These are phyloP conservation scores for Dynastes tityus DNA, from an alignment of 2,888 invertebrate genomes.

Conservation along the genomic window DNA sequence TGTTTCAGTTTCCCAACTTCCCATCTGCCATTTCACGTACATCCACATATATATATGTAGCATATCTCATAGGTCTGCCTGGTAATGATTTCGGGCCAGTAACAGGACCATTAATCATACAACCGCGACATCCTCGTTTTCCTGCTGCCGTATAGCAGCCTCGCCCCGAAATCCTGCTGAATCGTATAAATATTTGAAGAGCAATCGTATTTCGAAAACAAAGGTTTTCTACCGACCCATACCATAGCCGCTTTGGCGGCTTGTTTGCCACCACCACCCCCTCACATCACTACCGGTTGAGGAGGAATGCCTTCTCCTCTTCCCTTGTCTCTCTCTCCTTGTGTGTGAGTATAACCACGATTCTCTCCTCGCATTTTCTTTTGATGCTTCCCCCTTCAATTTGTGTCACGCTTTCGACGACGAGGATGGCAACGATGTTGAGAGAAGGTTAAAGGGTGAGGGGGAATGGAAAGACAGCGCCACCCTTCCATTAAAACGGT, in stretches of 20 bases:
- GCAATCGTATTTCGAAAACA: slow-evolving; percentile 45
- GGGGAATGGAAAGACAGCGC: background rate
- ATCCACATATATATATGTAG: background rate
- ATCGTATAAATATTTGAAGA: slow-evolving; percentile 48
- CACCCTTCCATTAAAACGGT: slow-evolving; percentile 42
- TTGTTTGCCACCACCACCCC: slow-evolving; percentile 27
- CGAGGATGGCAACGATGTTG: background rate
- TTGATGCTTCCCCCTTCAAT: slow-evolving; percentile 31
- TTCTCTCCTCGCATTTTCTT: slow-evolving; percentile 32
- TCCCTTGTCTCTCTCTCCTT: background rate
- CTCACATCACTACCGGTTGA: slow-evolving; percentile 11
- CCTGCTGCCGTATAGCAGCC: slow-evolving; percentile 25
- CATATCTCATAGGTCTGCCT: slow-evolving; percentile 35
- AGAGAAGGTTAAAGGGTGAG: slow-evolving; percentile 1
- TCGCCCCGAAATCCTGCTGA: slow-evolving; percentile 36
- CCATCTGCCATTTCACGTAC: slow-evolving; percentile 8
- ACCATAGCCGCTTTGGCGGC: slow-evolving; percentile 8
- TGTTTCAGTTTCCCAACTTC: slow-evolving; percentile 39
- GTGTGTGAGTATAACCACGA: background rate
- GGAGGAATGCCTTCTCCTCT: slow-evolving; percentile 28
- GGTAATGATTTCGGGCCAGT: slow-evolving; percentile 43
- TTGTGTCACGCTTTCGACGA: slow-evolving; percentile 37
- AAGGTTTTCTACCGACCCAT: slow-evolving; percentile 35
- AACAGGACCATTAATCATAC: slow-evolving; percentile 43
- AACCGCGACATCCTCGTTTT: slow-evolving; percentile 42